A percentile compares a stretch with the other conserved stretches of the same genome.
Conservation (phyloP, 1,140 invertebrate species). For the Atopsyche davidsoni region DNA sequence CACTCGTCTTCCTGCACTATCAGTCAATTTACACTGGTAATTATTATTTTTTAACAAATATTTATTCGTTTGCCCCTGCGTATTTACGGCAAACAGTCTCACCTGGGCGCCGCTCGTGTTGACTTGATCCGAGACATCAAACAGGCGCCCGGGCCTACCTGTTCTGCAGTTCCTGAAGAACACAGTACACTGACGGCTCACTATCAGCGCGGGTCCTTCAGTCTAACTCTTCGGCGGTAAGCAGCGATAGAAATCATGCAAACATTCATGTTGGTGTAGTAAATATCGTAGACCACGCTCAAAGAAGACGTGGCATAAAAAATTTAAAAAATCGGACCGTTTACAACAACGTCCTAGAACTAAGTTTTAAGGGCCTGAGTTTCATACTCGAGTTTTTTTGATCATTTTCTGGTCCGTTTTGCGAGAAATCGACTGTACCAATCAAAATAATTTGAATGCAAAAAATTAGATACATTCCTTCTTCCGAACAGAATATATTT, state of each 20-base stretch:
- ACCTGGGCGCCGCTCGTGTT: slow-evolving; percentile 24
- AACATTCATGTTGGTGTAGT: too few species aligned
- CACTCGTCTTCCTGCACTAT: background rate
- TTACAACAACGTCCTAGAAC: too few species aligned
- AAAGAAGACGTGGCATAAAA: too few species aligned
- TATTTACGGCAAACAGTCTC: slow-evolving; percentile 26
- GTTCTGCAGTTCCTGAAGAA: background rate
- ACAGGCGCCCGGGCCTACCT: slow-evolving; percentile 7
- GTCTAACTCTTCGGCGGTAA: slow-evolving; percentile 13
- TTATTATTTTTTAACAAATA: slow-evolving; percentile 28
- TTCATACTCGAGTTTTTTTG: too few species aligned
- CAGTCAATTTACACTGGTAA: slow-evolving; percentile 27
- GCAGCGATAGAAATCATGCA: slow-evolving; percentile 28
- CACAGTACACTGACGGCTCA: background rate
- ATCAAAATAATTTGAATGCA: too few species aligned
- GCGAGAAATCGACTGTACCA: too few species aligned
- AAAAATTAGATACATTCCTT: too few species aligned
- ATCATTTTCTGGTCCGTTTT: too few species aligned
- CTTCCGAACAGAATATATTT: too few species aligned
- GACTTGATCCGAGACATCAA: slow-evolving; percentile 29
- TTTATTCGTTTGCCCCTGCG: slow-evolving; percentile 25
- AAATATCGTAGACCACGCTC: too few species aligned
- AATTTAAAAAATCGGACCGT: too few species aligned
- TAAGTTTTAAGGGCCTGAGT: too few species aligned
- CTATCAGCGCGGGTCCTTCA: background rate